Base-by-base conservation (phyloP, 2,888 invertebrate genomes). In the Bhutanitis thaidina region DNA sequence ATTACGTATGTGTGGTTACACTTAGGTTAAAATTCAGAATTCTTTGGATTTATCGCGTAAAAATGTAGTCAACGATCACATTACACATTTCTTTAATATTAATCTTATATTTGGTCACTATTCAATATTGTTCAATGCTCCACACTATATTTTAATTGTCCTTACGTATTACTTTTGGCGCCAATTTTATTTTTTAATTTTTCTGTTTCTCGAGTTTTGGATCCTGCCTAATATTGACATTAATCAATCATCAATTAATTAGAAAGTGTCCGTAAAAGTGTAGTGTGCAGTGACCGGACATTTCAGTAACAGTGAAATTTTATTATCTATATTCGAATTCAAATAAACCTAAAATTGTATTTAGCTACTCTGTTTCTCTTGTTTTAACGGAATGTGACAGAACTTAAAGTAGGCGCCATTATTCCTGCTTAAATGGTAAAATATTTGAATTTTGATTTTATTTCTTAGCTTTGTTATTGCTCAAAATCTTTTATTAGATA, bases 1-100 rank as follows among this genome's bases (percentile, higher is more conserved):
- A 61, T 71, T 64, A 66, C 69, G 67, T 65, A 68, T 57, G 74
- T 74, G 75, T 81, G 80, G 79, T 81, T n/a, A 79, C 49, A 47
- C 43, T 49, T 53, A 67, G 43, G 34, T 47, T 43, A 66, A 67
- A 69, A 76, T 71, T 64, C 69, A 61, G 57, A 53, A 55, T 51
- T 58, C 56, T 50, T 57, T 56, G 35, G 46, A 51, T 52, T 46
- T 50, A 36, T 53, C 32, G 52, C 54, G 49, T 55, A 49, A 49
- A 49, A 56, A 34, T 9, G 39, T 71, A 64, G 64, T 67, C 64
- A 62, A 59, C n/a, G 55, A 49, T 57, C n/a, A 5, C 25, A 32
- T 12, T 14, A n/a, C 10, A 29, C 3, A 12, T 36, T 37, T 30
- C 40, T 60, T 63, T 49, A 57, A 58, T 56, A 54, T 59, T 63